Percentiles rank a stretch among this genome's conserved stretches.
phyloP scores from a whole-genome alignment of 2,797 vertebrate genomes.

The Choloepus didactylus region DNA sequence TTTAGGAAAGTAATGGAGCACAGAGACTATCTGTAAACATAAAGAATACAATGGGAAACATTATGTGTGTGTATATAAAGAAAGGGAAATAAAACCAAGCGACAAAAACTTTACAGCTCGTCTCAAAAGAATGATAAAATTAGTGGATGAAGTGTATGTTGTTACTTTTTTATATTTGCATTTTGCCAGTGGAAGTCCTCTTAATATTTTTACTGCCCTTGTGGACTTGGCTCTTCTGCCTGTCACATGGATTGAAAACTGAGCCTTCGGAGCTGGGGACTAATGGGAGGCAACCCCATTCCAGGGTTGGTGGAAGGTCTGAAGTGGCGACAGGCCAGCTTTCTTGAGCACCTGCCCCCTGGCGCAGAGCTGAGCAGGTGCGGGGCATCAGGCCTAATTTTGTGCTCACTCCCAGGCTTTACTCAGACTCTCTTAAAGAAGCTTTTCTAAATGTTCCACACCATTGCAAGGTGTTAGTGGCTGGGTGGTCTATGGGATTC shows the following conservation, averaged over 20 bases:
- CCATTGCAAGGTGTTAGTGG: no score
- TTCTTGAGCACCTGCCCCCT: background rate
- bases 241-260: conserved; percentile 54
- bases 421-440: conserved; percentile 5
- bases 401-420: background rate
- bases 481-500: no score
- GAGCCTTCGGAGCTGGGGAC: background rate
- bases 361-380: conserved; percentile 35
- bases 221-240: conserved; percentile 53
- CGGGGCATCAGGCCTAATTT: background rate
- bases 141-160: conserved; percentile 79
- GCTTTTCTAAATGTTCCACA: no score
- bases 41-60: conserved; percentile 81
- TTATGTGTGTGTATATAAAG: conserved; percentile 77
- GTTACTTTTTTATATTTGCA: conserved; percentile 82
- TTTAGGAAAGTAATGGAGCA: conserved; percentile 83
- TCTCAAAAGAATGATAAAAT: conserved; percentile 85
- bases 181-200: conserved; percentile 78
- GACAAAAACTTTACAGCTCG: conserved; percentile 75
- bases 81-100: conserved; percentile 79
- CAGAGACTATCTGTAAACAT: conserved; percentile 82
- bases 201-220: conserved; percentile 81
- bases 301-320: background rate
- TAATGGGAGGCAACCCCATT: background rate
- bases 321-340: background rate